Evolutionary conservation across 2,113 vertebrate species (phyloP).

Genomic region (Albula glossodonta): DNA sequence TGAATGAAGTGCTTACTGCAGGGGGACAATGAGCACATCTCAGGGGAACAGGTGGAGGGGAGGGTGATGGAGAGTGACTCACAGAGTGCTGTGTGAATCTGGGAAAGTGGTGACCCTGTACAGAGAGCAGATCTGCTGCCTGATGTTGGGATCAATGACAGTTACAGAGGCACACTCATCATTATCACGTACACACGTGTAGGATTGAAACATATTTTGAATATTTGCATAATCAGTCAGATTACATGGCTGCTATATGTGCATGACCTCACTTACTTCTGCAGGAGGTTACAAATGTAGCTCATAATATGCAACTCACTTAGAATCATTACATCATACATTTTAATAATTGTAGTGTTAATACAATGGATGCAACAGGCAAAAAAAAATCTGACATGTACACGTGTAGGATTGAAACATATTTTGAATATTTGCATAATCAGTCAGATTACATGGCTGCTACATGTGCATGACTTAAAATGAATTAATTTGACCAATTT

Average conservation of each 20-base stretch:
- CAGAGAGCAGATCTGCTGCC: conserved; percentile 58
- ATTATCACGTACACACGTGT: background rate
- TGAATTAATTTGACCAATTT: too few species aligned
- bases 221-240: background rate
- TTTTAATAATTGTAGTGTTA: too few species aligned
- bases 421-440: background rate
- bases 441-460: too few species aligned
- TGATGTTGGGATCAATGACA: conserved; percentile 56
- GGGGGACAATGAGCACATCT: conserved; percentile 40
- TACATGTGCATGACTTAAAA: too few species aligned
- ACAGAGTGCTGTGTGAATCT: conserved; percentile 62
- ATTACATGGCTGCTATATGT: too few species aligned
- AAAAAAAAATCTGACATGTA: too few species aligned
- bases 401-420: background rate
- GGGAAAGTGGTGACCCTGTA: conserved; percentile 68
- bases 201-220: background rate
- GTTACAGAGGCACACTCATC: conserved; percentile 56
- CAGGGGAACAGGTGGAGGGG: conserved; percentile 32
- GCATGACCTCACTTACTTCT: too few species aligned
- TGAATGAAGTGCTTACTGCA: conserved; percentile 24
- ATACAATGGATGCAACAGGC: too few species aligned
- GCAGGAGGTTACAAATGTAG: too few species aligned
- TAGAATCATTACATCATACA: too few species aligned
- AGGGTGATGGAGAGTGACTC: conserved; percentile 44
- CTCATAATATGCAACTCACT: too few species aligned